Evolutionary conservation across 2,888 invertebrate species (phyloP).

Genomic region (Sinhomidia bicolor): DNA sequence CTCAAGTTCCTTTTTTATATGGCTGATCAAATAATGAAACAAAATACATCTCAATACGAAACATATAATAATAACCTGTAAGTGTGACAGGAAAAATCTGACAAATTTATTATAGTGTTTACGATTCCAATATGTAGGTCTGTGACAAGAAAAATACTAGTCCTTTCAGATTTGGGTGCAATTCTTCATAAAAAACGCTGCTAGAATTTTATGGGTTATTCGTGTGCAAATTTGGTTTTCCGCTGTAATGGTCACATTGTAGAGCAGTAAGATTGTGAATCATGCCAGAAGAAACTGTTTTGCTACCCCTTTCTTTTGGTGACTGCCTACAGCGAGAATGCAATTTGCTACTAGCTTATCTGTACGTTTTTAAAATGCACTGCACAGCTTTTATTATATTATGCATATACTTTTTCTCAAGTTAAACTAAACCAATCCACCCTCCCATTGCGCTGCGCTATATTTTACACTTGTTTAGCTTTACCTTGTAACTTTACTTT

Average conservation of each 20-base stretch:
- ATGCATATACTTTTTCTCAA: no score
- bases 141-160: background rate
- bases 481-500: no score
- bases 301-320: background rate
- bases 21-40: background rate
- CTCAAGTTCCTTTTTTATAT: background rate
- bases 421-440: no score
- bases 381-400: no score
- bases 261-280: background rate
- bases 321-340: no score
- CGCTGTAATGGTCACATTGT: background rate
- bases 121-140: background rate
- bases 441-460: no score
- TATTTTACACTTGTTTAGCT: no score
- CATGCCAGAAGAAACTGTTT: background rate
- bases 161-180: background rate
- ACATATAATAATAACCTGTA: background rate
- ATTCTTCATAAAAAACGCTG: background rate
- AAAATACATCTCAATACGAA: background rate
- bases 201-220: background rate
- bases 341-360: no score
- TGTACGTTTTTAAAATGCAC: no score
- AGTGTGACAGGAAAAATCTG: slow-evolving; percentile 14
- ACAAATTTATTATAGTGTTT: slow-evolving; percentile 39
- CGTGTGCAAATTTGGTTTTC: slow-evolving; percentile 4